Percentiles rank a stretch among this genome's conserved stretches.
phyloP scores from a whole-genome alignment of 1,140 invertebrate genomes.

The Maniola jurtina region DNA sequence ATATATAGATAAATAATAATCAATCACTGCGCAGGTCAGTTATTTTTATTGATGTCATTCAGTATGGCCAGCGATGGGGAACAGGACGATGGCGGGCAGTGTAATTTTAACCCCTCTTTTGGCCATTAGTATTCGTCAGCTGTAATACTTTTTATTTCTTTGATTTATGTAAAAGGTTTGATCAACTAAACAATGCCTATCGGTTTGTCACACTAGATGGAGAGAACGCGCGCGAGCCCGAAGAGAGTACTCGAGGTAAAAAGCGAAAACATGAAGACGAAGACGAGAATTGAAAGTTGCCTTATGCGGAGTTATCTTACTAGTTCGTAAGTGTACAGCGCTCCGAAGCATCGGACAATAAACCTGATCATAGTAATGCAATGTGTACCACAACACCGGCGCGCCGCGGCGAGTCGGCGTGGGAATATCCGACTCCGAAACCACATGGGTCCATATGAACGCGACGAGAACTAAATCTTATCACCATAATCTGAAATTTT shows the following conservation, averaged over 20 bases:
- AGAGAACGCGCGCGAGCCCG: conserved; percentile 59
- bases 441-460: conserved; percentile 12
- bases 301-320: conserved; percentile 71
- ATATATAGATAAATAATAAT: too few relatives aligned
- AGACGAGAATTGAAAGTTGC: conserved; percentile 75
- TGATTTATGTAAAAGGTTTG: too few relatives aligned
- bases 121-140: too few relatives aligned
- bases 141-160: too few relatives aligned
- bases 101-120: too few relatives aligned
- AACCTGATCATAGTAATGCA: conserved; percentile 40
- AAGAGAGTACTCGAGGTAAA: conserved; percentile 78
- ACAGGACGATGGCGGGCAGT: too few relatives aligned
- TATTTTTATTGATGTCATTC: too few relatives aligned
- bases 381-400: conserved; percentile 12
- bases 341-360: conserved; percentile 74
- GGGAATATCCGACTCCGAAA: conserved; percentile 10
- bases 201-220: conserved; percentile 40
- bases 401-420: neutral
- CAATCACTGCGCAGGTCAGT: too few relatives aligned
- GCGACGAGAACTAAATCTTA: conserved; percentile 22
- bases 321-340: conserved; percentile 76
- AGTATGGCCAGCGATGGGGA: too few relatives aligned
- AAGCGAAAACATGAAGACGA: conserved; percentile 78
- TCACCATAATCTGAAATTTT: conserved; percentile 19
- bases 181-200: neutral